A percentile compares a stretch with the other conserved stretches of the same genome.
These are phyloP conservation scores for Etheostoma nigrum DNA, from an alignment of 2,797 vertebrate species.

Conservation along the genomic window DNA sequence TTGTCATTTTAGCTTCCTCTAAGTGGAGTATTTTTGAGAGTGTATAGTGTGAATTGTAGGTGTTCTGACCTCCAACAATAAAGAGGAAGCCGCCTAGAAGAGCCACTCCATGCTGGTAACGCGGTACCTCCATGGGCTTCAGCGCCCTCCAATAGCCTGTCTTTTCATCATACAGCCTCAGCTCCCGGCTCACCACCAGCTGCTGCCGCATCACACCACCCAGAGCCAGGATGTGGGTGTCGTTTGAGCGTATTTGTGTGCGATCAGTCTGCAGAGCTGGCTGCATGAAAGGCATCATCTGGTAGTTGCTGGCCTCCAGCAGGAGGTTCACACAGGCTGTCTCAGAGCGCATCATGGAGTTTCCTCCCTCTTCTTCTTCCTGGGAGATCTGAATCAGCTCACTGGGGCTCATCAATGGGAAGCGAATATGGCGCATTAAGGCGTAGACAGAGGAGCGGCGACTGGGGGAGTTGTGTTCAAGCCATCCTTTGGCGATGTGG, in stretches of 20 bases:
- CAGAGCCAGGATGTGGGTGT: conserved; percentile 84
- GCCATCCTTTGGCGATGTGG: conserved; percentile 81
- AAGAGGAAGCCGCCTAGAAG: conserved; percentile 87
- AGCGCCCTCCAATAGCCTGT: conserved; percentile 81
- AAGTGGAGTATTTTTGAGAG: neutral
- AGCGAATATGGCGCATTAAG: conserved; percentile 86
- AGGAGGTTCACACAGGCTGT: conserved; percentile 87
- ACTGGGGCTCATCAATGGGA: conserved; percentile 85
- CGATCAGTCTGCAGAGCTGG: conserved; percentile 85
- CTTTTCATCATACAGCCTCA: conserved; percentile 84
- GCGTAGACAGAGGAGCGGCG: conserved; percentile 69
- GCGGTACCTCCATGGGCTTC: conserved; percentile 85
- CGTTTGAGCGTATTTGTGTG: conserved; percentile 84
- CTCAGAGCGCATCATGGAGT: conserved; percentile 81
- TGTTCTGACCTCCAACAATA: conserved; percentile 86
- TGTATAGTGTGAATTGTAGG: conserved; percentile 8
- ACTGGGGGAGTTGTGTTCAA: conserved; percentile 68
- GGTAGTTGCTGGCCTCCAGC: conserved; percentile 89
- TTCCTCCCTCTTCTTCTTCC: conserved; percentile 72
- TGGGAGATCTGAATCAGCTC: conserved; percentile 88
- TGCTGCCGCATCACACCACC: conserved; percentile 89
- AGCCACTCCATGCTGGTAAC: conserved; percentile 88
- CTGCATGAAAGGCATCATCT: conserved; percentile 90
- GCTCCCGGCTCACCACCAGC: conserved; percentile 87
- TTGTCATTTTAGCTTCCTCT: neutral